Percentiles rank a stretch among this genome's conserved stretches.
These are phyloP conservation scores for Origma solitaria DNA, from an alignment of 2,113 vertebrate genomes.

Conservation along the genomic window DNA sequence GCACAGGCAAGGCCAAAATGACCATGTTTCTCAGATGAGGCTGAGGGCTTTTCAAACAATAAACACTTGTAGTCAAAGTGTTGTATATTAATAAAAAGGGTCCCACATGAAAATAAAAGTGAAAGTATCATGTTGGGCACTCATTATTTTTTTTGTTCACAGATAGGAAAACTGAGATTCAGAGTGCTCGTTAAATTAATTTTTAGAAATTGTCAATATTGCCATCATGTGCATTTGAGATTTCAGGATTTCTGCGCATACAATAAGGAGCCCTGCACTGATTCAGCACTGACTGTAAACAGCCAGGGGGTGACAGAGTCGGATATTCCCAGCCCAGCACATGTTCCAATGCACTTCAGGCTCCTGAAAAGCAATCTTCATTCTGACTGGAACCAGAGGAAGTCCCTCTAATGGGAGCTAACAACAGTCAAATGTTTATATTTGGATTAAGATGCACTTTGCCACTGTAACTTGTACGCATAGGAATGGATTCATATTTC, in stretches of 20 bases:
- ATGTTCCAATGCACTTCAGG: background rate
- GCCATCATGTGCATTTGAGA: background rate
- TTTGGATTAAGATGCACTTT: constrained; percentile 35
- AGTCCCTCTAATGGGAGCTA: background rate
- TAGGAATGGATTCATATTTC: constrained; percentile 31
- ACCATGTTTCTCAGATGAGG: background rate
- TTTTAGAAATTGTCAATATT: background rate
- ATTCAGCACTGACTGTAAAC: background rate
- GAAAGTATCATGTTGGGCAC: background rate
- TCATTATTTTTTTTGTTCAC: background rate
- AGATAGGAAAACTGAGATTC: background rate
- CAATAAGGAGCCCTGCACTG: background rate
- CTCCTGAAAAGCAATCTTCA: background rate
- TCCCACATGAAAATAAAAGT: background rate
- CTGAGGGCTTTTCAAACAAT: background rate
- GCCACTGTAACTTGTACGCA: constrained; percentile 10
- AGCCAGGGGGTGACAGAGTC: background rate
- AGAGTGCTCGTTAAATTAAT: background rate
- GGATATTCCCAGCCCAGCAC: background rate
- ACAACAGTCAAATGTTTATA: background rate
- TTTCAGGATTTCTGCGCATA: background rate
- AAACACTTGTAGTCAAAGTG: background rate
- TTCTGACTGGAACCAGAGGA: background rate
- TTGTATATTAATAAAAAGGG: background rate
- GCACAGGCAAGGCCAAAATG: background rate